Base-by-base conservation (phyloP, 2,888 invertebrate genomes). In the Dolichomitus sp. region DNA sequence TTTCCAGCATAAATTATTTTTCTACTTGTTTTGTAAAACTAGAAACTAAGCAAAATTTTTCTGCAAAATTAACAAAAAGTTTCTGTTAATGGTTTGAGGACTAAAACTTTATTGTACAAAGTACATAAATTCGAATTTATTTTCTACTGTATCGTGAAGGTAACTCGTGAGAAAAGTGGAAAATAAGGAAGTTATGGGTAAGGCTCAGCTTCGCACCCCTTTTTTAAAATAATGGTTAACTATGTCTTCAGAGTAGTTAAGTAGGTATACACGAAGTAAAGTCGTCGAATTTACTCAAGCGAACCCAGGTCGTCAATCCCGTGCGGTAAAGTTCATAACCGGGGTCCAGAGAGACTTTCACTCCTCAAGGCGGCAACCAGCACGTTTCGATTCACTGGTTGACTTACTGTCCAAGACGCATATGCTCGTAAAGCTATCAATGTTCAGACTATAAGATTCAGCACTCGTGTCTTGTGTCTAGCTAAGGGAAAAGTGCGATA, bases 281-380 rank as follows among this genome's bases (percentile, higher is more conserved):
- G 42, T 69, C 59, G 54, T 63, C 73, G 59, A 81, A 77, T 81
- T 77, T 65, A 33, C 54, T 33, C 17, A 42, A 81, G 66, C 68
- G 68, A 33, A 52, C 54, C 66, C 23, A 69, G 68, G 52, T 80
- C 70, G 74, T 81, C 77, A 78, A 75, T 79, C 73, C 50, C 65
- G 63, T 85, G 42, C 82, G 85, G 85, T 84, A 89, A 89, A 91
- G 90, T 90, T 91, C 90, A 91, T 30, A 69, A 80, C 69, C 86
- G 80, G 84, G 65, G 75, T 86, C 74, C 72, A 65, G 66, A 11
- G 48, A 52, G 80, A 91, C 91, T 91, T 91, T 91, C 91, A 91
- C 91, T 90, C 88, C 90, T 88, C 74, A 84, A 76, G 90, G 91
- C 89, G 85, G 88, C 74, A 63, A 68, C 74, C 84, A 45, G 61